phyloP scores from a whole-genome alignment of 2,888 invertebrate genomes.

The Formica aserva region DNA sequence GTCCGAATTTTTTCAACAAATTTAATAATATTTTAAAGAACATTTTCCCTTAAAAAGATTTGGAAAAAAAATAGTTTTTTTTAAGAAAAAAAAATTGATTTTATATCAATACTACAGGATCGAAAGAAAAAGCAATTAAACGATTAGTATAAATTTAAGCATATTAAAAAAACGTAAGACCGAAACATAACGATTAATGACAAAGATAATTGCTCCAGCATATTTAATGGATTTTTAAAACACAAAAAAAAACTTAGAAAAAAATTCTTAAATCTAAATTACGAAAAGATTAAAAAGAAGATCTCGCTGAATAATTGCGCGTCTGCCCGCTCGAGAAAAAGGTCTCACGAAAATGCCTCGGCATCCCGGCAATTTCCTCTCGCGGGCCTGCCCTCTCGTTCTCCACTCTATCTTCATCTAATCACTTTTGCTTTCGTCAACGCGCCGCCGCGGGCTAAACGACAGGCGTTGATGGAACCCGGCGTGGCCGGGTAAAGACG shows the following conservation, averaged over 20 bases:
- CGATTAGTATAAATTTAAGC: neutral
- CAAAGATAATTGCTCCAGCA: neutral
- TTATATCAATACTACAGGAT: neutral
- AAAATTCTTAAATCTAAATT: slow-evolving; percentile 14
- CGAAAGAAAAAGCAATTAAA: neutral
- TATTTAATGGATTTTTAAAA: neutral
- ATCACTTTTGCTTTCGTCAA: slow-evolving; percentile 63
- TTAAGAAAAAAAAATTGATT: neutral
- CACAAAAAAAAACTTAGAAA: neutral
- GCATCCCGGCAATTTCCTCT: slow-evolving; percentile 48
- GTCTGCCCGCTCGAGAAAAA: slow-evolving; percentile 1
- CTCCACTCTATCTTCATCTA: slow-evolving; percentile 50
- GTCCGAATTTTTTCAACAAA: neutral
- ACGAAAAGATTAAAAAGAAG: neutral
- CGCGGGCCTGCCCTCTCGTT: slow-evolving; percentile 40
- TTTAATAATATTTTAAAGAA: neutral
- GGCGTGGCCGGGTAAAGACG: slow-evolving; percentile 18
- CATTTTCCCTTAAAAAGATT: neutral
- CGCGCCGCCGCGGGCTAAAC: slow-evolving; percentile 68
- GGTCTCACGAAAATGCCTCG: neutral
- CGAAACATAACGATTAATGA: neutral
- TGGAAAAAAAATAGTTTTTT: neutral
- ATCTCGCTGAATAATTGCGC: slow-evolving; percentile 21
- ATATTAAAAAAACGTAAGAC: neutral
- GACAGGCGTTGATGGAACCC: slow-evolving; percentile 71